phyloP scores from a whole-genome alignment of 1,140 invertebrate genomes.

The Drosophila bocki region DNA sequence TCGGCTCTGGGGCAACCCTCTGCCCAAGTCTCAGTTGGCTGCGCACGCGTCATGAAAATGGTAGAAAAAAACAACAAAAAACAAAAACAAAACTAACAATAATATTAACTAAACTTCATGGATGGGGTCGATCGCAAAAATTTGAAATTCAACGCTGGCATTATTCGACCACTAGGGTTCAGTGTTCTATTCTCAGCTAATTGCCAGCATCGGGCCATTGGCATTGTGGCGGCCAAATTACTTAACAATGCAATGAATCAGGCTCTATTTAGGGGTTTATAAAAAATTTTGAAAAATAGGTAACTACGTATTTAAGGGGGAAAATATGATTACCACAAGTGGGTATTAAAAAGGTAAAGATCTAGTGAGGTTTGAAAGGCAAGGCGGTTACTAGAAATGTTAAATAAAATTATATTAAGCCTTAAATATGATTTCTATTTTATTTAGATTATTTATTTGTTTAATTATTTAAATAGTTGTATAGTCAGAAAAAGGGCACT shows the following conservation, averaged over 20 bases:
- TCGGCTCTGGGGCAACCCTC: slow-evolving; percentile 45
- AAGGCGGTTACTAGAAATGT: not conserved
- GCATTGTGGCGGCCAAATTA: slow-evolving; percentile 35
- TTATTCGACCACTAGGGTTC: slow-evolving; percentile 37
- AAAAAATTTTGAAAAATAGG: too few species aligned
- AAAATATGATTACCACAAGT: not conserved
- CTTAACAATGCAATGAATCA: slow-evolving; percentile 7
- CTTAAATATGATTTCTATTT: too few species aligned
- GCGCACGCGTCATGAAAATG: slow-evolving; percentile 67
- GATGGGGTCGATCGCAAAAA: slow-evolving; percentile 43
- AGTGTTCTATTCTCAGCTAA: slow-evolving; percentile 65
- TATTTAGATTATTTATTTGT: too few species aligned
- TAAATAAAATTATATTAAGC: too few species aligned
- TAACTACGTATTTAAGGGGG: not conserved
- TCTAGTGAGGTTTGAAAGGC: not conserved
- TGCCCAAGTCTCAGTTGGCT: slow-evolving; percentile 70
- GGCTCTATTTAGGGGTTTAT: not conserved
- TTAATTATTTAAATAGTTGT: too few species aligned
- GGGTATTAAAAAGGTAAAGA: not conserved
- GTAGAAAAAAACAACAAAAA: slow-evolving; percentile 6
- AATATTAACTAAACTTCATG: slow-evolving; percentile 37
- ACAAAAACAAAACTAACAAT: slow-evolving; percentile 37
- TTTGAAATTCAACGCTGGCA: slow-evolving; percentile 15
- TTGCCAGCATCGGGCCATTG: slow-evolving; percentile 51
- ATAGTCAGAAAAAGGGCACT: too few species aligned